Evolutionary conservation across 1,140 invertebrate genomes (phyloP), one percentile per base, ranked within the genome.

Genomic region (Orussus abietinus): DNA sequence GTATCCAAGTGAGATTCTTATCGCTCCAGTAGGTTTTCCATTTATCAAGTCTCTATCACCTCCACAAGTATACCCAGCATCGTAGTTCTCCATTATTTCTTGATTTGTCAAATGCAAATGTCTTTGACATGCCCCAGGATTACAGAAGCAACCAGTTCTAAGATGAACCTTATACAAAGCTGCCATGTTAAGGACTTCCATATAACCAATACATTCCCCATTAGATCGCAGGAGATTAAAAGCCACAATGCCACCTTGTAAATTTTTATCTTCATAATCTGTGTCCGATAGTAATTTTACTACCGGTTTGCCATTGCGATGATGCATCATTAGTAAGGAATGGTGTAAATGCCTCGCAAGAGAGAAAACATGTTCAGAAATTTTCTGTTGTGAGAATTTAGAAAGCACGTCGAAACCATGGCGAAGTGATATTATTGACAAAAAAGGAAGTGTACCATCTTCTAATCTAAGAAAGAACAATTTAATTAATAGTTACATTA

Each of bases 101-200:
- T 81, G 62, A 26, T 83, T 77, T 0, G 79, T 78, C 5, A 94
- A 65, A 3, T 76, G 67, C 15, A 98, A 73, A 63, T 90, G 86
- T 21, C 81, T 74, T 68, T 96, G 88, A 71, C 96, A 98, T 4
- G 93, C 90, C 12, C 95, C 96, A 4, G 93, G 87, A 75, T 98
- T 98, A 66, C 96, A 98, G 64, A 96, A 95, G 66, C 94, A 98
- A 1, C 95, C 94, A 2, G 90, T 94, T 51, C 95, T 77, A 11
- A 98, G 60, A 55, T 88, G 83, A 38, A 98, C 88, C 42, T 86
- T 84, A 63, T 92, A 84, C 13, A 95, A 62, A 46, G 90, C 83
- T 1, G 92, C 88, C 72, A 97, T 83, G 53, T 92, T 88, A 41
- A 91, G 78, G 13, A 97, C 88, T 78, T 96, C 89, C 40, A 85